Base-by-base conservation (phyloP, 2,797 vertebrate species). In the Clarias pachynema region DNA sequence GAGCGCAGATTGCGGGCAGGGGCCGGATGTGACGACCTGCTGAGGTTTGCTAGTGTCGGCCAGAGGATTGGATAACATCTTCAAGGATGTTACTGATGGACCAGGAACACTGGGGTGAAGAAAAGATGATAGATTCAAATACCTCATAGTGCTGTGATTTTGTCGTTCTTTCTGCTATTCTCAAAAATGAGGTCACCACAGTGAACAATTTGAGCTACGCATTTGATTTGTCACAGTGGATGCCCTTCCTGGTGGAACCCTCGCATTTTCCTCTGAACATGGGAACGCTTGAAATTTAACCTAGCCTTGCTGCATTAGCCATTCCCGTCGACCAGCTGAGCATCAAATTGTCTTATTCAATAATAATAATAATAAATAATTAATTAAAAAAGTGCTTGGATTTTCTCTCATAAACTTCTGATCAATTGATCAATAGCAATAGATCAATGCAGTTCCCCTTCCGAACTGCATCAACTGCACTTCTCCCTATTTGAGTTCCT, bases 21-120 rank as follows among this genome's bases (percentile, higher is more conserved):
- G 85, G 59, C 86, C 68, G 16, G 87, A 73, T 14, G 86, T 62
- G 53, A 89, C 75, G 2, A 87, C 73, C 77, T 84, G 86, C 74
- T 86, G 88, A 24, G 81, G 49, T 34, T 82, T 85, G 81, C 59
- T 89, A 56, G 88, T 80, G 29, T 87, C 88, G 26, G 87, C 86
- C 44, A 84, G 81, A 59, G 86, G 86, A 85, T 88, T 89, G 75
- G 91, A 91, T 73, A 91, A 80, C 90, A 92, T 91, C 89, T 86
- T 89, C 81, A 82, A 56, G 4, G 66, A 72, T 49, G 44, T 12
- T 49, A 12, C 85, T 79, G 81, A 34, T 57, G 14, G 3, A 66
- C 34, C 70, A 79, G 70, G 9, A 83, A 44, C 63, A 68, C n/a
- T 72, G 18, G 68, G 9, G 70, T 1, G 59, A n/a, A 6, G 22